Conservation (phyloP, 2,113 vertebrate species). For the Steatornis caripensis region DNA sequence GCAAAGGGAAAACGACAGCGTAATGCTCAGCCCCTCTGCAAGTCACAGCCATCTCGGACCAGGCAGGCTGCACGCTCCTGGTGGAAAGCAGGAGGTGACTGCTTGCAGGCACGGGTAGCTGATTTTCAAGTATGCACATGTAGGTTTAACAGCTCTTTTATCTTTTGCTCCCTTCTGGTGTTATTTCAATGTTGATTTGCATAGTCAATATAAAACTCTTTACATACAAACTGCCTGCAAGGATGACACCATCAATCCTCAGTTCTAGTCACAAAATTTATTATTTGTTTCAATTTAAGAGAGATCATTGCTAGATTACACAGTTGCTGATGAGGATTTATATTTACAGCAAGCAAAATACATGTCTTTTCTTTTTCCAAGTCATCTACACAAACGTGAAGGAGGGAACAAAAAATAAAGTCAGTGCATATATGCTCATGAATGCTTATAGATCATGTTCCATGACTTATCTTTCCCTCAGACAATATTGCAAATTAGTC, state of each 20-base stretch:
- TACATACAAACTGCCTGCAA: conserved; percentile 30
- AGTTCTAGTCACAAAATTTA: conserved; percentile 18
- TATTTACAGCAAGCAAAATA: conserved; percentile 36
- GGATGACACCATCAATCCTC: conserved; percentile 49
- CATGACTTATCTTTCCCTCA: not conserved
- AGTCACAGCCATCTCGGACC: not conserved
- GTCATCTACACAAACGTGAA: not conserved
- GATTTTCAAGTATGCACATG: not conserved
- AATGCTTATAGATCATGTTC: not conserved
- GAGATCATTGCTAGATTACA: conserved; percentile 27
- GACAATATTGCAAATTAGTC: conserved; percentile 43
- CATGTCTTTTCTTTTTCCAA: not conserved
- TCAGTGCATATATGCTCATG: not conserved
- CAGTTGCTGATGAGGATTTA: conserved; percentile 49
- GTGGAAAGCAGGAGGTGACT: not conserved
- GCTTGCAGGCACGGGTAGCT: not conserved
- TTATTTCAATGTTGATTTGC: conserved; percentile 20
- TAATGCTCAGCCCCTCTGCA: not conserved
- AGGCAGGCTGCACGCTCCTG: not conserved
- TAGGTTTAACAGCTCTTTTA: conserved; percentile 21
- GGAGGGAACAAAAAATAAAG: not conserved
- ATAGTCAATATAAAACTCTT: conserved; percentile 34
- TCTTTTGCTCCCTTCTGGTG: conserved; percentile 41
- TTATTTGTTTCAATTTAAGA: conserved; percentile 40
- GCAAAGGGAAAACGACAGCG: not conserved